A percentile compares a stretch with the other conserved stretches of the same genome.
Evolutionary conservation across 1,140 invertebrate species (phyloP).

Genomic region (Eufriesea mexicana): DNA sequence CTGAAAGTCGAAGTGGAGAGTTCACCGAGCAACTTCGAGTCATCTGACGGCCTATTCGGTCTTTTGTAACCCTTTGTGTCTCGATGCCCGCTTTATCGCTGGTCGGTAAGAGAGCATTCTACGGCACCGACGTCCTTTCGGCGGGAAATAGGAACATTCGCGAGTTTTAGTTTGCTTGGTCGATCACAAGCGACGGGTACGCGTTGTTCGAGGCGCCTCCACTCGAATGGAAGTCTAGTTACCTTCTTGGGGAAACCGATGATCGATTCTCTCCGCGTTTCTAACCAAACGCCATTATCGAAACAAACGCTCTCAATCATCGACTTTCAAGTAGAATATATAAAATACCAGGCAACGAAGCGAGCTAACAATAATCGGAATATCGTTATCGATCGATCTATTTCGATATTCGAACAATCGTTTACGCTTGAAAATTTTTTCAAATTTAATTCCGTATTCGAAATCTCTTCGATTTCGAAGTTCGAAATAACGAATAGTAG

Average conservation of each 20-base stretch:
- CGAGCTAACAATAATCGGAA: not conserved
- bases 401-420: not conserved
- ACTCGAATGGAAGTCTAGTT: not conserved
- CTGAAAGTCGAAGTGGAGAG: not conserved
- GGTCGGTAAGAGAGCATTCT: slow-evolving; percentile 31
- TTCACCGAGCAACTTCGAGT: not conserved
- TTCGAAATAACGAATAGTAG: not conserved
- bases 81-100: not conserved
- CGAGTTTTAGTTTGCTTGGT: slow-evolving; percentile 1
- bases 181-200: not conserved
- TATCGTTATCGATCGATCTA: not conserved
- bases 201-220: not conserved
- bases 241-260: slow-evolving; percentile 2
- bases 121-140: not conserved
- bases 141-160: slow-evolving; percentile 17
- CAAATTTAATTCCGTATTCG: not conserved
- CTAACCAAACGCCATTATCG: too few relatives aligned
- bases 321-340: not conserved
- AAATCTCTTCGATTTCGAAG: not conserved
- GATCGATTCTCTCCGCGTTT: not conserved
- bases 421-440: not conserved
- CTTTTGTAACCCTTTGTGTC: not conserved
- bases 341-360: not conserved
- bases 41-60: slow-evolving; percentile 18
- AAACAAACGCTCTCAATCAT: not conserved